phyloP scores from a whole-genome alignment of 2,888 invertebrate species.

The Scaeva pyrastri region DNA sequence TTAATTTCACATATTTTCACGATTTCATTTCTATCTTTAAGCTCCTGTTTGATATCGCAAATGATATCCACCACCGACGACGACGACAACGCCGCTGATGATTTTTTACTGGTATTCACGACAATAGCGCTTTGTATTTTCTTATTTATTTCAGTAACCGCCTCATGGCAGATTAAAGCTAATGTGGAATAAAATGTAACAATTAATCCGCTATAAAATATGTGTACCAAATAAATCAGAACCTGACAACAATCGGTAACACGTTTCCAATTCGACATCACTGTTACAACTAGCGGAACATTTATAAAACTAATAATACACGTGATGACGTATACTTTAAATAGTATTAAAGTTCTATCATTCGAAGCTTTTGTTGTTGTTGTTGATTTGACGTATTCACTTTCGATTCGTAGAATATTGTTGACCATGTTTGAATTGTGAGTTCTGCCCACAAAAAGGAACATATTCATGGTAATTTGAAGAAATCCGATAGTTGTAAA shows the following conservation, averaged over 20 bases:
- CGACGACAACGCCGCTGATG: neutral
- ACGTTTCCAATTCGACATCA: neutral
- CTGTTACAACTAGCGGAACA: neutral
- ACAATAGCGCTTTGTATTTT: neutral
- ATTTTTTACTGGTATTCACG: neutral
- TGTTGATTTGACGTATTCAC: neutral
- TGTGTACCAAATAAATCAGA: neutral
- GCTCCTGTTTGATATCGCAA: neutral
- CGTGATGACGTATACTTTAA: neutral
- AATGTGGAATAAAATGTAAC: neutral
- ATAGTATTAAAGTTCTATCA: neutral
- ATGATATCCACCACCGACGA: neutral
- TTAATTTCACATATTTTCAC: neutral
- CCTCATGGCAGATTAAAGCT: neutral
- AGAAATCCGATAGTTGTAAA: neutral
- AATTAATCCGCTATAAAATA: neutral
- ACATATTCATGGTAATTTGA: neutral
- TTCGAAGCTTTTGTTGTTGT: neutral
- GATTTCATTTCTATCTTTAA: slow-evolving; percentile 2
- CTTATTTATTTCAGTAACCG: neutral
- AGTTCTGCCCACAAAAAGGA: neutral
- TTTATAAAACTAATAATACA: neutral
- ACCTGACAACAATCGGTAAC: neutral
- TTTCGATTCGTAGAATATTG: neutral
- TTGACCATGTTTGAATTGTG: neutral